Conservation (phyloP, 2,113 vertebrate genomes). For the Scomber japonicus region DNA sequence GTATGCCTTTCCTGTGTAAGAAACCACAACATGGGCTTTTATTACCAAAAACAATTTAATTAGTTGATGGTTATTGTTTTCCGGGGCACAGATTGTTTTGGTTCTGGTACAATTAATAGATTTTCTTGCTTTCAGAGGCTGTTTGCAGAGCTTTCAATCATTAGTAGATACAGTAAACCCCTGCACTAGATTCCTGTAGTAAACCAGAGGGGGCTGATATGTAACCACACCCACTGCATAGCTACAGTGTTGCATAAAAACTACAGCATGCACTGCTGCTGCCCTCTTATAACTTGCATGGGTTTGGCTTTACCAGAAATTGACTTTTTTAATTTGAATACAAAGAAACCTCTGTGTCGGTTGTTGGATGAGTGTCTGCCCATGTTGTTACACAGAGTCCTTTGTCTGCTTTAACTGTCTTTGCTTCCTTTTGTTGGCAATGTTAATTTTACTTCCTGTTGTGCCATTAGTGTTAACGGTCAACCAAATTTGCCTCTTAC, state of each 20-base stretch:
- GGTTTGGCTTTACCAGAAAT: constrained; percentile 15
- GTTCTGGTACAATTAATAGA: no score
- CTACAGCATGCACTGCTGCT: constrained; percentile 15
- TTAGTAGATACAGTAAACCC: no score
- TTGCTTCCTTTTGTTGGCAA: constrained; percentile 34
- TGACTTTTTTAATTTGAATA: background rate
- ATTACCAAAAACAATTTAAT: constrained; percentile 27
- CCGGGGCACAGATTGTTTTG: no score
- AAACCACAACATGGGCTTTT: constrained; percentile 29
- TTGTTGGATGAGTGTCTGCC: constrained; percentile 12
- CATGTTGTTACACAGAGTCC: constrained; percentile 14
- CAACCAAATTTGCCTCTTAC: constrained; percentile 48
- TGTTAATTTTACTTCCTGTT: constrained; percentile 29
- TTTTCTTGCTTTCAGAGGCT: no score
- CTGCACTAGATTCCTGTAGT: no score
- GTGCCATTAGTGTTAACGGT: constrained; percentile 52
- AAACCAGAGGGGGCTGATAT: background rate
- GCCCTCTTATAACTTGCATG: constrained; percentile 28
- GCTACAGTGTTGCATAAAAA: background rate
- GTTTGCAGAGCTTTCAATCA: no score
- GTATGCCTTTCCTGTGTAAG: constrained; percentile 34
- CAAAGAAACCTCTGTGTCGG: background rate
- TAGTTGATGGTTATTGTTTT: background rate
- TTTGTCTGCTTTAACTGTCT: constrained; percentile 13
- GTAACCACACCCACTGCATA: background rate